phyloP scores from a whole-genome alignment of 2,113 vertebrate species.

The Rousettus leschenaultii region DNA sequence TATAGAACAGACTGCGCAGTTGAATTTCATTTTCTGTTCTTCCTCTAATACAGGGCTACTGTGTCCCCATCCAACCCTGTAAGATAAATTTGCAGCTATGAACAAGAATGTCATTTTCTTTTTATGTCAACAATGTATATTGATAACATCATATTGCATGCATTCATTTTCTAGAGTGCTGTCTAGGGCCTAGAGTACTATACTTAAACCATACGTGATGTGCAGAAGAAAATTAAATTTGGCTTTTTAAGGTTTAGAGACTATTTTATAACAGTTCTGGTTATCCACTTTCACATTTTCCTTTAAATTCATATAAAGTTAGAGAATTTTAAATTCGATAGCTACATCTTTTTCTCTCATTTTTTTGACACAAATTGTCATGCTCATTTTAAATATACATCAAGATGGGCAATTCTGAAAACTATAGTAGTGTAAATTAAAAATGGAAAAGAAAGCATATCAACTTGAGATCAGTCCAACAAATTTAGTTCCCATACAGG shows the following conservation, averaged over 20 bases:
- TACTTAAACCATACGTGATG: not conserved
- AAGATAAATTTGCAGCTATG: slow-evolving; percentile 22
- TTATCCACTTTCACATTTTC: slow-evolving; percentile 22
- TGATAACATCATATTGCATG: slow-evolving; percentile 56
- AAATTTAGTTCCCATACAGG: slow-evolving; percentile 45
- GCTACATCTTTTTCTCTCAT: not conserved
- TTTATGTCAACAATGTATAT: slow-evolving; percentile 57
- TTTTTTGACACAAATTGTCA: slow-evolving; percentile 4
- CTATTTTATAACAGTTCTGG: slow-evolving; percentile 1
- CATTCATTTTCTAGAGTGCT: slow-evolving; percentile 55
- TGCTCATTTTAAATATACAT: not conserved
- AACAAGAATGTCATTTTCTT: slow-evolving; percentile 53
- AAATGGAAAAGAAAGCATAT: slow-evolving; percentile 29
- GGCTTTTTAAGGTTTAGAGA: slow-evolving; percentile 7
- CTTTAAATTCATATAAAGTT: slow-evolving; percentile 56
- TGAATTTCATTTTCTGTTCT: slow-evolving; percentile 29
- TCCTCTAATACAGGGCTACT: slow-evolving; percentile 33
- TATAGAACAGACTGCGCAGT: slow-evolving; percentile 25
- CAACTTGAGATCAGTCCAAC: slow-evolving; percentile 16
- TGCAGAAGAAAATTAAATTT: slow-evolving; percentile 31
- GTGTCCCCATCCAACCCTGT: slow-evolving; percentile 50
- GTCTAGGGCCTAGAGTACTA: not conserved
- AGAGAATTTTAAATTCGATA: slow-evolving; percentile 31
- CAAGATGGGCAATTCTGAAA: slow-evolving; percentile 29
- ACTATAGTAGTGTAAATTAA: slow-evolving; percentile 29